A percentile compares a stretch with the other conserved stretches of the same genome.
These are phyloP conservation scores for Lepidocyrtoides sp. DNA, from an alignment of 2,888 invertebrate species.

Conservation along the genomic window DNA sequence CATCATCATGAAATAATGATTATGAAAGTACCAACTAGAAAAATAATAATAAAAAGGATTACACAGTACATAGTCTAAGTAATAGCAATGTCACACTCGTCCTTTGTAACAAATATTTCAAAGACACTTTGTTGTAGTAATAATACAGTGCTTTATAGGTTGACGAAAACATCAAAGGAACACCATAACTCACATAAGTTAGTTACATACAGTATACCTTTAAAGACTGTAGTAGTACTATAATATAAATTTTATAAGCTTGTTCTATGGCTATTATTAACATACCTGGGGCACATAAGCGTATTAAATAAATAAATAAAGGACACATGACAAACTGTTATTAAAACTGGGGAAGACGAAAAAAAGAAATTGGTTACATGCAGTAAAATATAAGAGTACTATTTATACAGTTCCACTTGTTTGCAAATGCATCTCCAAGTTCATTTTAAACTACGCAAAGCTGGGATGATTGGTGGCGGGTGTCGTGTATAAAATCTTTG, in stretches of 20 bases:
- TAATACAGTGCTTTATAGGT: neutral
- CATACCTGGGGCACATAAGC: slow-evolving; percentile 5
- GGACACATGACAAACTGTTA: neutral
- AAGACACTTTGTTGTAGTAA: slow-evolving; percentile 28
- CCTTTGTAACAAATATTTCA: slow-evolving; percentile 1
- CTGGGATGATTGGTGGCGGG: neutral
- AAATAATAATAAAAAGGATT: neutral
- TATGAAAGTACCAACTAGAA: slow-evolving; percentile 33
- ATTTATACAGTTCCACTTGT: no score
- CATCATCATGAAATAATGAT: neutral
- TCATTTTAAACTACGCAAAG: neutral
- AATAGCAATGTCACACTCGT: slow-evolving; percentile 14
- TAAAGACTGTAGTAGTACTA: neutral
- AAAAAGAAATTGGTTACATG: neutral
- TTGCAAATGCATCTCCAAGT: no score
- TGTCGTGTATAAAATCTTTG: neutral
- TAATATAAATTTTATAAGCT: neutral
- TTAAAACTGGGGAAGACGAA: slow-evolving; percentile 3
- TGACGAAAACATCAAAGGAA: slow-evolving; percentile 22
- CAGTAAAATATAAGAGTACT: no score
- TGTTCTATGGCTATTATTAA: neutral
- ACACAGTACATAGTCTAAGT: no score
- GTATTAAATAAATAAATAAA: slow-evolving; percentile 5
- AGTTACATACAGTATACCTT: neutral
- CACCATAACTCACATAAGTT: neutral